Conservation (phyloP, 2,797 vertebrate species). For the Knipowitschia caucasica region DNA sequence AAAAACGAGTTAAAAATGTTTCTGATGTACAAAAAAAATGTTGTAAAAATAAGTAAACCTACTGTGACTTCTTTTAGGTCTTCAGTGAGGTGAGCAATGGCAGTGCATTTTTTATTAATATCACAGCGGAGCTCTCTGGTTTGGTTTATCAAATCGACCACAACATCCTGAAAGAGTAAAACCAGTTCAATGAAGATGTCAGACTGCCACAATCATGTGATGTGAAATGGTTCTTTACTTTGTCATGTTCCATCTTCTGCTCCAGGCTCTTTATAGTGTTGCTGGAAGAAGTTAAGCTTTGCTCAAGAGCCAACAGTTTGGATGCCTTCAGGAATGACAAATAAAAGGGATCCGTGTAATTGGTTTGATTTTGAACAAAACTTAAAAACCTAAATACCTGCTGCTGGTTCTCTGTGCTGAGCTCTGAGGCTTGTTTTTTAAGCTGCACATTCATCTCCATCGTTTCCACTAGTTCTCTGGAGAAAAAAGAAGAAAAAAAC, state of each 20-base stretch:
- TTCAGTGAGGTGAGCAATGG: conserved; percentile 74
- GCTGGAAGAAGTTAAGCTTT: conserved; percentile 70
- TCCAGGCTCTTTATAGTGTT: conserved; percentile 74
- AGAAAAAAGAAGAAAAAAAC: not conserved
- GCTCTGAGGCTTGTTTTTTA: conserved; percentile 80
- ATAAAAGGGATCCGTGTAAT: not conserved
- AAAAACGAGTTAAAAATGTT: conserved; percentile 13
- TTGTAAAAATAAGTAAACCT: not conserved
- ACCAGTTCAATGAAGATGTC: not conserved
- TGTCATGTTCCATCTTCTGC: conserved; percentile 84
- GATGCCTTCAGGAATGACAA: conserved; percentile 46
- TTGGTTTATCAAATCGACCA: conserved; percentile 87
- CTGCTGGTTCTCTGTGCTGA: conserved; percentile 71
- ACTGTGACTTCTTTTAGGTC: conserved; percentile 88
- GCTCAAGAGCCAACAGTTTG: conserved; percentile 63
- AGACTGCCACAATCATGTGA: no score
- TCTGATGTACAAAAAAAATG: not conserved
- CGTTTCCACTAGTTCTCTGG: conserved; percentile 83
- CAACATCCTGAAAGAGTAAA: conserved; percentile 75
- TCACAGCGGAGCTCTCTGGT: conserved; percentile 85
- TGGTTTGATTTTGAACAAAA: not conserved
- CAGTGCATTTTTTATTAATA: conserved; percentile 79
- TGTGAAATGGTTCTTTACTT: conserved; percentile 77
- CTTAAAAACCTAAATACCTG: conserved; percentile 72
- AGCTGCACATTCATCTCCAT: conserved; percentile 78